phyloP scores from a whole-genome alignment of 1,140 invertebrate genomes.

The Cherax destructor region DNA sequence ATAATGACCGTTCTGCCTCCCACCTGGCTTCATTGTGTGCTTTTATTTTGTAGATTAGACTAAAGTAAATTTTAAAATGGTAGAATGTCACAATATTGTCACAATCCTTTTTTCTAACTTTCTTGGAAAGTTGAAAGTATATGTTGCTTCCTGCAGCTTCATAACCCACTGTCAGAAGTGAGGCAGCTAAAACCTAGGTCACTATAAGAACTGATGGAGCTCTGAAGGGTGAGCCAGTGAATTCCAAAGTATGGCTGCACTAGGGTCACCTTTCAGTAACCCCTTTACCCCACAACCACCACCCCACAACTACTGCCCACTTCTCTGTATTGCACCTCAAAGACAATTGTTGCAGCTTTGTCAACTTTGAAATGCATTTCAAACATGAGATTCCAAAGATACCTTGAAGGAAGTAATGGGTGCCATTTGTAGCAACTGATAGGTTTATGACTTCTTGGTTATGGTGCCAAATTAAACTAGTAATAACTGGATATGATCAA shows the following conservation, averaged over 20 bases:
- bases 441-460: constrained; percentile 59
- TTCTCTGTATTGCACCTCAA: constrained; percentile 33
- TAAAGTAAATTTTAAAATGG: constrained; percentile 8
- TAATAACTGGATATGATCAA: constrained; percentile 55
- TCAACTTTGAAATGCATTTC: constrained; percentile 62
- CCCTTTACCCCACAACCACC: constrained; percentile 21
- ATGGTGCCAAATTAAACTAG: constrained; percentile 65
- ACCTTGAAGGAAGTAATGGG: constrained; percentile 46
- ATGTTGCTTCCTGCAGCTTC: constrained; percentile 38
- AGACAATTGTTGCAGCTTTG: constrained; percentile 52
- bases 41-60: background rate
- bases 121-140: background rate
- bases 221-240: constrained; percentile 11
- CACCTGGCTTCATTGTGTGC: constrained; percentile 4
- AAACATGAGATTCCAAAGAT: constrained; percentile 60
- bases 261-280: background rate
- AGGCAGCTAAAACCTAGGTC: constrained; percentile 20
- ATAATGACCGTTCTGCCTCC: background rate
- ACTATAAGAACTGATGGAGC: constrained; percentile 13
- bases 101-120: constrained; percentile 24
- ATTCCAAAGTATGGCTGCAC: background rate
- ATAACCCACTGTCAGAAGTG: background rate
- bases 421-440: constrained; percentile 59
- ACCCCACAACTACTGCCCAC: constrained; percentile 5
- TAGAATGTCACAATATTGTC: constrained; percentile 44